Percentiles rank a stretch among this genome's conserved stretches.
Evolutionary conservation across 2,888 invertebrate genomes (phyloP).

Genomic region (Stictocephala bisonia): DNA sequence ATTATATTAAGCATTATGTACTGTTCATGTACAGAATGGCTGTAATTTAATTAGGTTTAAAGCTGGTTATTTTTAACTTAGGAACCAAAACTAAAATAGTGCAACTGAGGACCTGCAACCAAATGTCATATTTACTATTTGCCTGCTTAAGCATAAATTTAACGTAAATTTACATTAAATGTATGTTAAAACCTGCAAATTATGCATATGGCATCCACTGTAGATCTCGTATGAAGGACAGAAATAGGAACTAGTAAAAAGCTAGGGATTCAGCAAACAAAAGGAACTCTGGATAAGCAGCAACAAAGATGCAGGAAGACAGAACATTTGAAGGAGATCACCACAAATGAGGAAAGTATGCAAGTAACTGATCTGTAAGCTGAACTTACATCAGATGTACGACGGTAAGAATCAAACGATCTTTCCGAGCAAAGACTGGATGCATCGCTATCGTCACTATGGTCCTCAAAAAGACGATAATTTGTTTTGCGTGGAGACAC

Average conservation of each 20-base stretch:
- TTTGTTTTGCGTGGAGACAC: conserved; percentile 52
- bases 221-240: no score
- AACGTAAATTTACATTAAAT: no score
- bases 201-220: no score
- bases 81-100: no score
- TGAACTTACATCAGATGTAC: conserved; percentile 81
- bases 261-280: neutral
- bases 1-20: no score
- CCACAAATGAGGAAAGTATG: neutral
- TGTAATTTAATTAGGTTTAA: no score
- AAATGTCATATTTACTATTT: no score
- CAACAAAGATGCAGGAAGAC: conserved; percentile 3
- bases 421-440: conserved; percentile 96
- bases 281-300: neutral
- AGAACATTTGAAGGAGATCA: neutral
- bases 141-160: no score
- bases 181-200: no score
- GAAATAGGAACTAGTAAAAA: conserved; percentile 56
- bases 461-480: conserved; percentile 70
- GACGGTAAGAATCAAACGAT: conserved; percentile 83
- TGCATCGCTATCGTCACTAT: conserved; percentile 91
- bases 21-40: no score
- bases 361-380: neutral
- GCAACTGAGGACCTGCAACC: no score
- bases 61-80: no score